Base-by-base conservation (phyloP, 2,888 invertebrate genomes). In the Catonia carolina region DNA sequence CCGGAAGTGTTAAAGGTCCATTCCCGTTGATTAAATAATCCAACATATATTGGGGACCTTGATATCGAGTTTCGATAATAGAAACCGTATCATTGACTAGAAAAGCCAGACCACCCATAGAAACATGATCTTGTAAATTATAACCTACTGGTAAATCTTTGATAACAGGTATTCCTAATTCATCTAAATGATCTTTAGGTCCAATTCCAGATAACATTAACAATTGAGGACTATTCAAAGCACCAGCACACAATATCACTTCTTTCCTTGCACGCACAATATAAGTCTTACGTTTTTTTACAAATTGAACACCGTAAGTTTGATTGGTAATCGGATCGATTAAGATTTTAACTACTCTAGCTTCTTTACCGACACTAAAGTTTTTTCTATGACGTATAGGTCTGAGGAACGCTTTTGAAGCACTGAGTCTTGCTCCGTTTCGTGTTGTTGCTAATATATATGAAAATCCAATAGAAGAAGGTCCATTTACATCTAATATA, bases 211-310 rank as follows among this genome's bases (percentile, higher is more conserved):
- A 91, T 4, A 96, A 71, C 89, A 95, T 89, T 8, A 96, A 77
- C 2, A 96, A 70, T 71, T 96, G 94, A 0, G 95, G 92, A 0
- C 91, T 87, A 66, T 89, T 89, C 61, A 96, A 85, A 1, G 92
- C 81, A 0, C 95, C 95, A 1, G 89, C 90, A 12, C 88, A 85
- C 14, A 95, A 67, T 53, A 95, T 86, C 0, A 96, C 84, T 74
- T 92, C 92, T 69, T 85, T 88, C 2, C 77, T 78, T 0, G 85
- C 88, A 45, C 70, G 72, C 0, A 81, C 81, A 8, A 72, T 74
- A 31, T 67, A 65, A 8, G 63, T 68, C 20, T 65, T 61, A 17
- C 74, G 74, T 14, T 81, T 76, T 53, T 81, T 77, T 1, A 78
- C 71, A 60, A 83, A 84, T 64, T 85, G 76, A 0, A 89, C 82